Conservation (phyloP, 2,113 vertebrate genomes). For the Perca schrenkii region DNA sequence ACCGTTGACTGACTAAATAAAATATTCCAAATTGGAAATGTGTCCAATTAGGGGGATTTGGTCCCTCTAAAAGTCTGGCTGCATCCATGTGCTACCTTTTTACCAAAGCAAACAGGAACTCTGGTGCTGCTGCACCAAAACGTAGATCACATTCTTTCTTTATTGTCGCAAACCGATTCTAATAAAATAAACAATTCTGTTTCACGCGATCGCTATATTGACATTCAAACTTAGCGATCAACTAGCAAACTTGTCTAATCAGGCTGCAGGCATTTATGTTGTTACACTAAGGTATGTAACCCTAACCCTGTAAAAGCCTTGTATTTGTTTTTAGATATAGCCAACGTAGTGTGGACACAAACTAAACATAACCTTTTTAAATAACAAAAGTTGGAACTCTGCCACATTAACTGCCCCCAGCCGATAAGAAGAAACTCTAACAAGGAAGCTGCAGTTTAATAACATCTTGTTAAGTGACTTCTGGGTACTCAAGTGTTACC, state of each 20-base stretch:
- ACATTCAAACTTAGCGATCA: background rate
- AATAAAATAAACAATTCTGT: background rate
- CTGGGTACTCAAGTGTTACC: conserved; percentile 10
- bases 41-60: too few relatives aligned
- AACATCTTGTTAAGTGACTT: conserved; percentile 12
- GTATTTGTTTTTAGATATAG: background rate
- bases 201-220: background rate
- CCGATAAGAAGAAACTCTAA: background rate
- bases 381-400: background rate
- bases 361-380: background rate
- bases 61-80: too few relatives aligned
- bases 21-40: too few relatives aligned
- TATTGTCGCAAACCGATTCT: too few relatives aligned
- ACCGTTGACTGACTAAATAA: too few relatives aligned
- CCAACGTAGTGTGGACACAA: background rate
- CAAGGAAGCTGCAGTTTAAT: conserved; percentile 17
- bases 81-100: too few relatives aligned
- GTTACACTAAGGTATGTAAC: background rate
- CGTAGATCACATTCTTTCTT: too few relatives aligned
- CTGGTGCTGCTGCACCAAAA: too few relatives aligned
- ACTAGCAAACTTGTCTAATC: background rate
- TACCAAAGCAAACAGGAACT: too few relatives aligned
- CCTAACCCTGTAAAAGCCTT: background rate
- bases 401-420: background rate
- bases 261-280: background rate